Conservation (phyloP, 1,140 invertebrate species). For the Oncopodura yosiiana region DNA sequence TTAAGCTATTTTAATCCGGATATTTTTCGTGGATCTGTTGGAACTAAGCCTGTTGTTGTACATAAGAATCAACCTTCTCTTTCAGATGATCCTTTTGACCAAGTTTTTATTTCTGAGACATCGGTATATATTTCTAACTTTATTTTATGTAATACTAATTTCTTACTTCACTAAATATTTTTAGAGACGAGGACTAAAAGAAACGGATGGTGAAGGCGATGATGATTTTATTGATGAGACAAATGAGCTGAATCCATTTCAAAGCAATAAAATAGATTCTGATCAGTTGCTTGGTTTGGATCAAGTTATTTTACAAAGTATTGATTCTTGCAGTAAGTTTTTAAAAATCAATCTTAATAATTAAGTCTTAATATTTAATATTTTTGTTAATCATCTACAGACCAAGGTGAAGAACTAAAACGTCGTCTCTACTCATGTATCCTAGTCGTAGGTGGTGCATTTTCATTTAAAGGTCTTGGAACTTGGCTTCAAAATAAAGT, state of each 20-base stretch:
- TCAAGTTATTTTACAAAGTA: constrained; percentile 80
- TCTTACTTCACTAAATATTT: constrained; percentile 19
- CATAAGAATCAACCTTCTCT: constrained; percentile 58
- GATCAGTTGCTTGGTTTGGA: constrained; percentile 77
- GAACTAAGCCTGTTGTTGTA: constrained; percentile 49
- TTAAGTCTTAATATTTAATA: neutral
- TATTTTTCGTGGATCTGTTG: constrained; percentile 67
- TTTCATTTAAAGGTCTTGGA: constrained; percentile 74
- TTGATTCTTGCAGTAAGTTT: constrained; percentile 73
- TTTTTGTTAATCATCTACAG: constrained; percentile 37
- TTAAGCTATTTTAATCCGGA: constrained; percentile 80
- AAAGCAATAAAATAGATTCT: constrained; percentile 50
- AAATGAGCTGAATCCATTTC: constrained; percentile 42
- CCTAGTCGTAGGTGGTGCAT: constrained; percentile 78
- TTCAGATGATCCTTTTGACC: constrained; percentile 86
- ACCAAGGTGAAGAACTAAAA: constrained; percentile 70
- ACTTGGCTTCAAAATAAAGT: constrained; percentile 82
- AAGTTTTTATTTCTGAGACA: constrained; percentile 79
- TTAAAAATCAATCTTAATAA: neutral
- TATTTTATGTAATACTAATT: constrained; percentile 6
- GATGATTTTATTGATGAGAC: constrained; percentile 59
- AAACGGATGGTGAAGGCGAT: constrained; percentile 36
- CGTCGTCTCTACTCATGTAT: constrained; percentile 90
- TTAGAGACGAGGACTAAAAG: constrained; percentile 53
- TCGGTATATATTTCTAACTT: constrained; percentile 50